phyloP scores from a whole-genome alignment of 1,140 invertebrate genomes.

The Calycopis cecrops region DNA sequence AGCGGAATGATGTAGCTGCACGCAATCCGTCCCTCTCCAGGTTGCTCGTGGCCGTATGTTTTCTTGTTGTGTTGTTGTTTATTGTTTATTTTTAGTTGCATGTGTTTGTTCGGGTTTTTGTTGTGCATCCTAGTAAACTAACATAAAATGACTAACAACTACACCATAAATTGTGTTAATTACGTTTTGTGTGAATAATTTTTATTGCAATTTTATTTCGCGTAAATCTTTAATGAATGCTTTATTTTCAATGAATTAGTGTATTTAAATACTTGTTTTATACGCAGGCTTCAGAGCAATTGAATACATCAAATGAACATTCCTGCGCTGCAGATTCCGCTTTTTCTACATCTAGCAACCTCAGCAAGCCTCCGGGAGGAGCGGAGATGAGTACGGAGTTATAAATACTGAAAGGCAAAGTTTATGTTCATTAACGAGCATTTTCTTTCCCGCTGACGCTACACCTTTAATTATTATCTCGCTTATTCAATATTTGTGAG shows the following conservation, averaged over 20 bases:
- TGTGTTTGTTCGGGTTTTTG: constrained; percentile 16
- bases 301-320: constrained; percentile 37
- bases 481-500: constrained; percentile 3
- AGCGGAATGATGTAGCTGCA: constrained; percentile 63
- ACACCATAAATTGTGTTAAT: constrained; percentile 31
- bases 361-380: constrained; percentile 34
- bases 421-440: constrained; percentile 6
- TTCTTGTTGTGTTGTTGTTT: constrained; percentile 36
- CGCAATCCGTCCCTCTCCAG: constrained; percentile 43
- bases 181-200: constrained; percentile 31
- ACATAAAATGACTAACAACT: constrained; percentile 50
- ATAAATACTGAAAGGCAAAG: constrained; percentile 29
- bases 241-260: neutral
- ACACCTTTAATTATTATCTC: constrained; percentile 5
- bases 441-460: constrained; percentile 1
- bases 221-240: neutral
- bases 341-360: constrained; percentile 29
- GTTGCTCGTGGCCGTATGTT: constrained; percentile 36
- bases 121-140: constrained; percentile 34
- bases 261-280: constrained; percentile 23
- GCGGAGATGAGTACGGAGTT: constrained; percentile 68
- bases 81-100: constrained; percentile 32
- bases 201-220: neutral
- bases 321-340: constrained; percentile 26
- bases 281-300: constrained; percentile 64